Conservation (phyloP, 2,113 vertebrate species). For the Osmerus mordax region DNA sequence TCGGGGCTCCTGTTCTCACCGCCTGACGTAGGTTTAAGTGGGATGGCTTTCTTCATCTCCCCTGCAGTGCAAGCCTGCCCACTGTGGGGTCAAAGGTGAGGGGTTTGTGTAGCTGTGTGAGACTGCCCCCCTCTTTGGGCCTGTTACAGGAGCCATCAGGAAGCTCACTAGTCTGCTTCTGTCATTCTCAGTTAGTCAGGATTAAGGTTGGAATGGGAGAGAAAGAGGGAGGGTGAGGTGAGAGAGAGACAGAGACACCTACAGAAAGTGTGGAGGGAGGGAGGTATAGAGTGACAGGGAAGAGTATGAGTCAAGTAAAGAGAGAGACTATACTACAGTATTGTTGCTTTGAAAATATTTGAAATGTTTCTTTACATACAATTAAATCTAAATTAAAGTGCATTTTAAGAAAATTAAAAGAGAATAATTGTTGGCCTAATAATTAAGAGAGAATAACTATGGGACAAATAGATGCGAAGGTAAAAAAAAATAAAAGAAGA, state of each 20-base stretch:
- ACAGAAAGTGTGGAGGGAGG: too few species aligned
- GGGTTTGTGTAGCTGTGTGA: background rate
- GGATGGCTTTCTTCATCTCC: background rate
- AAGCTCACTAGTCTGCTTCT: constrained; percentile 44
- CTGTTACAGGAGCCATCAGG: constrained; percentile 52
- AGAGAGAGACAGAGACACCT: background rate
- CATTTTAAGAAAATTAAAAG: too few species aligned
- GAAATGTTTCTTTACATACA: too few species aligned
- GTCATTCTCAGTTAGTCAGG: constrained; percentile 45
- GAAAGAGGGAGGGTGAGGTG: constrained; percentile 9
- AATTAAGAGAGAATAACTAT: too few species aligned
- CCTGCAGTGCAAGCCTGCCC: background rate
- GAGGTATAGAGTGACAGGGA: too few species aligned
- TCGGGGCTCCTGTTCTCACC: background rate
- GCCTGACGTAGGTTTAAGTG: constrained; percentile 9
- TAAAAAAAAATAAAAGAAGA: too few species aligned
- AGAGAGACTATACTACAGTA: too few species aligned
- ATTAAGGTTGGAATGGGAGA: constrained; percentile 25
- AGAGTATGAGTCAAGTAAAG: too few species aligned
- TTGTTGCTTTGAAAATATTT: too few species aligned
- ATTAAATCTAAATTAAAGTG: too few species aligned
- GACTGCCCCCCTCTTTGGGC: constrained; percentile 31
- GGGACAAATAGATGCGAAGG: too few species aligned
- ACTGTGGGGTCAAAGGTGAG: background rate
- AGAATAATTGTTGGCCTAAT: too few species aligned